These are phyloP conservation scores for Laspeyria flexula DNA, from an alignment of 2,888 invertebrate species.

Conservation along the genomic window DNA sequence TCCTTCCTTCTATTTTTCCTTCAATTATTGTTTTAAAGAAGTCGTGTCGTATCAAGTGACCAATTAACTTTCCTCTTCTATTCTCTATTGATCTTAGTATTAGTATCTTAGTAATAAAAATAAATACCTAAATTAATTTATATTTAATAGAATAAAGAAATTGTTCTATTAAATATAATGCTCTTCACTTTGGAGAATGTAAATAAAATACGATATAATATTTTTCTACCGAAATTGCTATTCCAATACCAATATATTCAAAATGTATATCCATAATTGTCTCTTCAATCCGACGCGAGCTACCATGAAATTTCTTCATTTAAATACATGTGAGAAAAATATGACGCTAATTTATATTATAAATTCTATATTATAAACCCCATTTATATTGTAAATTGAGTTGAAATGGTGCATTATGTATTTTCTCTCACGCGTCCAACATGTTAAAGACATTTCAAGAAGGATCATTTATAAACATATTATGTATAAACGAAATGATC, in stretches of 20 bases:
- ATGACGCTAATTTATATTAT: slow-evolving; percentile 32
- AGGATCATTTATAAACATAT: slow-evolving; percentile 9
- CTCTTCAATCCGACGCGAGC: slow-evolving; percentile 17
- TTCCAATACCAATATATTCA: neutral
- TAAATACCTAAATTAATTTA: no score
- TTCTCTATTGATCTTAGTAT: no score
- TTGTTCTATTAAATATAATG: no score
- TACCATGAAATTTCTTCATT: slow-evolving; percentile 26
- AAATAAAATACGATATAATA: no score
- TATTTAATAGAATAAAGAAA: no score
- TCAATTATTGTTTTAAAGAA: no score
- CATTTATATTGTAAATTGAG: slow-evolving; percentile 30
- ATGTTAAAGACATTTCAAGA: slow-evolving; percentile 15
- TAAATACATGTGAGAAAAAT: slow-evolving; percentile 30
- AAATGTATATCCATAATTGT: neutral
- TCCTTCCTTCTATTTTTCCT: no score
- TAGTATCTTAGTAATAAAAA: no score
- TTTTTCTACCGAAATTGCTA: no score
- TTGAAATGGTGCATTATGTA: slow-evolving; percentile 28
- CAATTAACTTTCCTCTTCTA: no score
- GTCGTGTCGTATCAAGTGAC: no score
- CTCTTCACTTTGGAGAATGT: no score
- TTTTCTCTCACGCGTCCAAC: slow-evolving; percentile 24
- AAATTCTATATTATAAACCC: slow-evolving; percentile 31
- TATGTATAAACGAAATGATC: slow-evolving; percentile 11